Conservation (phyloP, 2,888 invertebrate species). For the Cephalotes varians region DNA sequence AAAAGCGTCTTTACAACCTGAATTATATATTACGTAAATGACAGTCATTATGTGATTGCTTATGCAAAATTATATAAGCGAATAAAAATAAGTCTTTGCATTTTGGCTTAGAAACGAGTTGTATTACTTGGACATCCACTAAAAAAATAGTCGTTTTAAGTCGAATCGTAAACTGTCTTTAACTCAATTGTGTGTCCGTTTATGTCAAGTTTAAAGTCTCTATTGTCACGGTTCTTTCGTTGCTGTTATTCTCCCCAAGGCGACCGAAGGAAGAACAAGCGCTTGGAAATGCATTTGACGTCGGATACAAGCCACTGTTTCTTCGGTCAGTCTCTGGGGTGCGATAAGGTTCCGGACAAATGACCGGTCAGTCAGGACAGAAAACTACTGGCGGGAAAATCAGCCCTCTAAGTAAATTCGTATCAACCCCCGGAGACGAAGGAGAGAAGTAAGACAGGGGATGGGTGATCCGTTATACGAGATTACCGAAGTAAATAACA, state of each 20-base stretch:
- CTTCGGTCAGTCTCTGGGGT: conserved; percentile 80
- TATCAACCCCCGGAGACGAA: conserved; percentile 83
- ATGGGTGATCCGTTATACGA: conserved; percentile 82
- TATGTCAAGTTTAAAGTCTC: conserved; percentile 62
- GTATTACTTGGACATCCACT: background rate
- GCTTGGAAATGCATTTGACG: conserved; percentile 72
- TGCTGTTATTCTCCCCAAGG: conserved; percentile 54
- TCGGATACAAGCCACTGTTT: conserved; percentile 67
- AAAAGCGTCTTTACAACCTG: conserved; percentile 4
- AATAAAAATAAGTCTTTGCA: conserved; percentile 32
- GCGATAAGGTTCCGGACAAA: conserved; percentile 85
- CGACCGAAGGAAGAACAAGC: conserved; percentile 45
- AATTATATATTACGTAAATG: background rate
- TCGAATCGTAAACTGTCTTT: background rate
- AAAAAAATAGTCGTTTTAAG: background rate
- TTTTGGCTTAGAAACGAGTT: conserved; percentile 40
- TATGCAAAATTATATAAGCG: background rate
- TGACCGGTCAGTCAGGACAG: conserved; percentile 81
- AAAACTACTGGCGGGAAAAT: conserved; percentile 82
- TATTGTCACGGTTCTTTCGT: conserved; percentile 49
- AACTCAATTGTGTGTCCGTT: conserved; percentile 25
- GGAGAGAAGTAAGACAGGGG: conserved; percentile 58
- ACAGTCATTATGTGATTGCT: background rate
- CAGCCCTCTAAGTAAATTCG: conserved; percentile 85
- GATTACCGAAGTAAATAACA: conserved; percentile 84